phyloP scores from a whole-genome alignment of 1,140 invertebrate genomes.

The Conopomorpha cramerella region DNA sequence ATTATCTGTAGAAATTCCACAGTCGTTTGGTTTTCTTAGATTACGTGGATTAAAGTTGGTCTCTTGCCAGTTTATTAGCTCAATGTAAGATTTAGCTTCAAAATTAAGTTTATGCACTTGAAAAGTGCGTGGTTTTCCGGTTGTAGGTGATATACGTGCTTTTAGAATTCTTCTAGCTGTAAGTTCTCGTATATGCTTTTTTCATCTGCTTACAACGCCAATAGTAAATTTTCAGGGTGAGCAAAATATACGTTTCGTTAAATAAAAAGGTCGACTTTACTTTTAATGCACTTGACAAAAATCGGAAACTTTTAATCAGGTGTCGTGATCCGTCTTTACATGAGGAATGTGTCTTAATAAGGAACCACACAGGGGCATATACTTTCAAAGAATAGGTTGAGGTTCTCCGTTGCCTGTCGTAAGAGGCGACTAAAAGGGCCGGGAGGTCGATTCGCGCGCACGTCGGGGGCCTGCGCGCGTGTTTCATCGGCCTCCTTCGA shows the following conservation, averaged over 20 bases:
- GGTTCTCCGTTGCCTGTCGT: no score
- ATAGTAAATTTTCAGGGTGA: constrained; percentile 29
- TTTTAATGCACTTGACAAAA: no score
- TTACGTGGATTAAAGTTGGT: not conserved
- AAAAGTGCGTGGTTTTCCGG: not conserved
- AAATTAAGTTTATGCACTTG: constrained; percentile 2
- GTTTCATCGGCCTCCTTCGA: no score
- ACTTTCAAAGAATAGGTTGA: no score
- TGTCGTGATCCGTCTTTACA: no score
- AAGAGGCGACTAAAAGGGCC: no score
- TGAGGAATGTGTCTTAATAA: no score
- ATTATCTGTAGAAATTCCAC: not conserved
- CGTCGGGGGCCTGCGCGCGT: no score
- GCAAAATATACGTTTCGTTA: constrained; percentile 6
- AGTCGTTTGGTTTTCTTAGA: not conserved
- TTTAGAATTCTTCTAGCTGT: constrained; percentile 12
- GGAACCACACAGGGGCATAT: no score
- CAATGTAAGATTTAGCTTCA: constrained; percentile 1
- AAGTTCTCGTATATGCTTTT: constrained; percentile 16
- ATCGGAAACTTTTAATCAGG: no score
- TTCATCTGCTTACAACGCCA: constrained; percentile 22
- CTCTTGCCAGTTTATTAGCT: constrained; percentile 1
- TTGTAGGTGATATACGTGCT: constrained; percentile 3
- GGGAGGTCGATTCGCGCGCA: no score
- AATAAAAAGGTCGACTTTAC: no score